Conservation (phyloP, 2,888 invertebrate species). For the Cataglyphis cursor region DNA sequence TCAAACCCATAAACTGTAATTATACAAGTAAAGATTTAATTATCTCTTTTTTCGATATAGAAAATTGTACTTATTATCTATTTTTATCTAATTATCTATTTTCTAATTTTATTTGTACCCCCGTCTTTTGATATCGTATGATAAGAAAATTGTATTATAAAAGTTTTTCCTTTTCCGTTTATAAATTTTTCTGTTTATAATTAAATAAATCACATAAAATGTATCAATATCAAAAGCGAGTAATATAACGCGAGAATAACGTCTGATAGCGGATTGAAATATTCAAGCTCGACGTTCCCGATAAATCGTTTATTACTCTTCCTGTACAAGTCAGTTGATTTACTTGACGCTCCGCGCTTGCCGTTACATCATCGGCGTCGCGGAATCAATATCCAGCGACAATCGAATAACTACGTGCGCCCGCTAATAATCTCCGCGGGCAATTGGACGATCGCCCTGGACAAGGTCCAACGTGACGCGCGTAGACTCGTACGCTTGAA, state of each 20-base stretch:
- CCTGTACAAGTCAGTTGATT: not conserved
- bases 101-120: not conserved
- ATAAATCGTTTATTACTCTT: not conserved
- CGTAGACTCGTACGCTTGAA: slow-evolving; percentile 68
- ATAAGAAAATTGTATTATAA: not conserved
- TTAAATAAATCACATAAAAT: not conserved
- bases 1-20: not conserved
- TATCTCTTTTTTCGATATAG: not conserved
- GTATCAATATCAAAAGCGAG: not conserved
- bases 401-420: slow-evolving; percentile 22
- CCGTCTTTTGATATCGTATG: not conserved
- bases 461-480: slow-evolving; percentile 64
- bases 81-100: not conserved
- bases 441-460: slow-evolving; percentile 68
- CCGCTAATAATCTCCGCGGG: slow-evolving; percentile 58
- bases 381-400: slow-evolving; percentile 41
- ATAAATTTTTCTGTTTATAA: not conserved
- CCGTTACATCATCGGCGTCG: slow-evolving; percentile 12
- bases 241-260: not conserved
- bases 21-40: not conserved
- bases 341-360: not conserved
- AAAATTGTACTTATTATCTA: not conserved
- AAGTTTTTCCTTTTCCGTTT: not conserved
- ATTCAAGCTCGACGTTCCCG: not conserved
- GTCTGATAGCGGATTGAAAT: not conserved